Evolutionary conservation across 2,113 vertebrate genomes (phyloP).

Genomic region (Tragulus kanchil): DNA sequence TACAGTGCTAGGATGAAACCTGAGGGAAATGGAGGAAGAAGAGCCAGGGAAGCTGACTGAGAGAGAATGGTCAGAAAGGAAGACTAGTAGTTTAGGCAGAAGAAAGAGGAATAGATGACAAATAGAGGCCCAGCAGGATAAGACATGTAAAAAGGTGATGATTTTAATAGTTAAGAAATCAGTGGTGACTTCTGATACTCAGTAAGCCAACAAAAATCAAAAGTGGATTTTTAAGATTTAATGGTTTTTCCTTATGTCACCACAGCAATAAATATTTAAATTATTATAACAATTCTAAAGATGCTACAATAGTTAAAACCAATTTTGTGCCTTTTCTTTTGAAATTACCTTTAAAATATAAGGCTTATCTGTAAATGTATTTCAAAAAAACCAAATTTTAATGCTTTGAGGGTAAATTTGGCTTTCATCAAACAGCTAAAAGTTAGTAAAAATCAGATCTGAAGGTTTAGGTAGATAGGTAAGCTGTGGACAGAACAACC

Average conservation of each 20-base stretch:
- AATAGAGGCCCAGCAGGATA: background rate
- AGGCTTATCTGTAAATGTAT: background rate
- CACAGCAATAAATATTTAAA: background rate
- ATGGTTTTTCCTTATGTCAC: background rate
- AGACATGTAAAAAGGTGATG: background rate
- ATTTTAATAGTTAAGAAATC: background rate
- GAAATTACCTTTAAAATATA: background rate
- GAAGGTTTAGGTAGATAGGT: background rate
- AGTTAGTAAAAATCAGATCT: slow-evolving; percentile 1
- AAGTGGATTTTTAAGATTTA: background rate
- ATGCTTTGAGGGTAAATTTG: background rate
- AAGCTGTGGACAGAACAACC: background rate
- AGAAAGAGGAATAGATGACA: background rate
- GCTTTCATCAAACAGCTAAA: background rate
- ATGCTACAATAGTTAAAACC: background rate
- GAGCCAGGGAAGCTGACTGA: background rate
- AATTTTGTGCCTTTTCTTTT: background rate
- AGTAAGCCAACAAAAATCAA: background rate
- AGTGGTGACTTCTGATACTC: background rate
- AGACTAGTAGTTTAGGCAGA: background rate
- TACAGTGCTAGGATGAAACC: background rate
- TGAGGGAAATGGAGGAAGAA: background rate
- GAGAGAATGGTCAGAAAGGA: background rate
- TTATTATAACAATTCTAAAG: background rate
- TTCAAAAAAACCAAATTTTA: slow-evolving; percentile 6